Evolutionary conservation across 1,140 invertebrate species (phyloP).

Genomic region (Zaprionus ghesquierei): DNA sequence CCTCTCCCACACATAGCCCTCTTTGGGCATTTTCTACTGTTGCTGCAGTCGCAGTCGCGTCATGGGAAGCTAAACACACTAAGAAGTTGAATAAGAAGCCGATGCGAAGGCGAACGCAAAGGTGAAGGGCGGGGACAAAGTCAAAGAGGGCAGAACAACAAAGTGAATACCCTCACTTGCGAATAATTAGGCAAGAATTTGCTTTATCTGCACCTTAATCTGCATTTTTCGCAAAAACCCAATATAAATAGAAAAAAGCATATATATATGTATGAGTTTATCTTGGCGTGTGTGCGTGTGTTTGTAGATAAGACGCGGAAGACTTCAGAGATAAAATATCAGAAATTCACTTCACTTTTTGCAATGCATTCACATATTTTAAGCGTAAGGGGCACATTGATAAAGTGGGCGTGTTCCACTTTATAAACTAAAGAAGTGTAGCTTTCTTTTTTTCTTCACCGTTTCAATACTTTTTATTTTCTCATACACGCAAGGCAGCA

Average conservation of each 20-base stretch:
- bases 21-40: slow-evolving; percentile 59
- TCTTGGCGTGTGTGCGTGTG: too few relatives aligned
- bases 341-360: neutral
- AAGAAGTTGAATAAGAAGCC: slow-evolving; percentile 25
- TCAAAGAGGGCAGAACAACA: neutral
- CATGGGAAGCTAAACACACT: slow-evolving; percentile 69
- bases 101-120: slow-evolving; percentile 18
- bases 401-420: too few relatives aligned
- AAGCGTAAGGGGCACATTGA: too few relatives aligned
- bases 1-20: neutral
- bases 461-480: neutral
- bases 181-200: slow-evolving; percentile 46
- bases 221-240: slow-evolving; percentile 23
- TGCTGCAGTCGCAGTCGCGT: slow-evolving; percentile 30
- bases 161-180: too few relatives aligned
- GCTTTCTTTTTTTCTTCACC: neutral
- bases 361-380: neutral
- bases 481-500: too few relatives aligned
- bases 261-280: neutral
- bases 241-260: neutral
- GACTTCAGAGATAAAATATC: slow-evolving; percentile 13
- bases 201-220: slow-evolving; percentile 57
- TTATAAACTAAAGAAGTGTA: neutral
- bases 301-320: slow-evolving; percentile 25
- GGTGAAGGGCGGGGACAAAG: neutral